These are phyloP conservation scores for Cheilosia soror DNA, from an alignment of 2,888 invertebrate genomes.

Conservation along the genomic window DNA sequence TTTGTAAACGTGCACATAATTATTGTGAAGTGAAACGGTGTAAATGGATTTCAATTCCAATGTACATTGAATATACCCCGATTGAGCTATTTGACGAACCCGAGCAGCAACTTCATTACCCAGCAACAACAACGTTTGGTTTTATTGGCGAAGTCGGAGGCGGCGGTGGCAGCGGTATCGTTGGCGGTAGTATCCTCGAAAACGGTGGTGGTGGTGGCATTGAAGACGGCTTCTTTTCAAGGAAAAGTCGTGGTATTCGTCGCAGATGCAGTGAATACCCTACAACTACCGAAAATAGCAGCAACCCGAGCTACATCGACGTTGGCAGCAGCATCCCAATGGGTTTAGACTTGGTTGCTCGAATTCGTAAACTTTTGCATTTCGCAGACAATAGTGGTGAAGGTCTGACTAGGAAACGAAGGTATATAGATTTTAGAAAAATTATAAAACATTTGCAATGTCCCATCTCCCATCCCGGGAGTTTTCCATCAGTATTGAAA, in stretches of 20 bases:
- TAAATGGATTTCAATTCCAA: conserved; percentile 72
- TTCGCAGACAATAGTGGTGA: conserved; percentile 72
- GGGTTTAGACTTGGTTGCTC: conserved; percentile 80
- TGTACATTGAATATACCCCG: conserved; percentile 71
- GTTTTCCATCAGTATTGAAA: conserved; percentile 30
- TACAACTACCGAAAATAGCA: conserved; percentile 27
- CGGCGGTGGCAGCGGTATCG: conserved; percentile 48
- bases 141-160: conserved; percentile 36
- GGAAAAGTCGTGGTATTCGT: conserved; percentile 37
- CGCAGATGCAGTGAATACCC: conserved; percentile 67
- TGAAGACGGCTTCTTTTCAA: conserved; percentile 39
- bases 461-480: background rate
- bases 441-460: too few species aligned
- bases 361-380: conserved; percentile 76
- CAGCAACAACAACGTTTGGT: conserved; percentile 47
- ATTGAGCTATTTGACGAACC: conserved; percentile 67
- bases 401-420: conserved; percentile 76
- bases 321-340: conserved; percentile 77
- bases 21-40: conserved; percentile 35
- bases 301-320: conserved; percentile 23
- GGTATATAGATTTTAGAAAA: conserved; percentile 66
- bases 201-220: conserved; percentile 19
- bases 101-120: conserved; percentile 64
- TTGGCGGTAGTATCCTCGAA: conserved; percentile 20
- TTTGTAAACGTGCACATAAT: background rate